Conservation (phyloP, 2,888 invertebrate genomes). For the Carpatolechia fugitivella region DNA sequence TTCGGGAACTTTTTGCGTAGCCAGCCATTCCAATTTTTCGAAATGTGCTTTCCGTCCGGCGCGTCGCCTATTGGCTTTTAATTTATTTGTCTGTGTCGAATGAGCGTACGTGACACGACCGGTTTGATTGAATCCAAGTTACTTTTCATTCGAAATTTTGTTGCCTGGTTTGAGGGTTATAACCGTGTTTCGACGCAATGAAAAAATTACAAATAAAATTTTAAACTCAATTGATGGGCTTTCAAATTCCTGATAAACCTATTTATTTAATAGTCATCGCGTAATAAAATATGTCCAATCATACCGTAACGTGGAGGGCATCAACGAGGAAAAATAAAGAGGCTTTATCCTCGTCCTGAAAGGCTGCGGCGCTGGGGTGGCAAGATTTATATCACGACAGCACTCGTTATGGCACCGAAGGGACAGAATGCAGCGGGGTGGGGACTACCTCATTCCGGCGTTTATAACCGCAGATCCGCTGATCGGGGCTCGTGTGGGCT, state of each 20-base stretch:
- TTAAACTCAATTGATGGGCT: background rate
- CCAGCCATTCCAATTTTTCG: constrained; percentile 49
- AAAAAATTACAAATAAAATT: background rate
- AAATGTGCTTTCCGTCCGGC: constrained; percentile 41
- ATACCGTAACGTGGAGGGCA: constrained; percentile 60
- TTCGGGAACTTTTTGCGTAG: constrained; percentile 42
- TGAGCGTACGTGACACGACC: constrained; percentile 26
- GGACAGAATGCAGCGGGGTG: constrained; percentile 70
- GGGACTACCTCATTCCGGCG: constrained; percentile 30
- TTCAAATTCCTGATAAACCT: constrained; percentile 1
- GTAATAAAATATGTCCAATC: constrained; percentile 61
- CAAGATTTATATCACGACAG: constrained; percentile 75
- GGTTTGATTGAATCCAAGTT: constrained; percentile 35
- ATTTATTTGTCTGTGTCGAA: constrained; percentile 60
- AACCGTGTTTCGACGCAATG: background rate
- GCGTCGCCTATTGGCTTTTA: constrained; percentile 54
- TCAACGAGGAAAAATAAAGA: constrained; percentile 71
- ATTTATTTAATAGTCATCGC: constrained; percentile 36
- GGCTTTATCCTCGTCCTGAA: constrained; percentile 67
- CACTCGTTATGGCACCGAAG: constrained; percentile 70
- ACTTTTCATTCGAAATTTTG: constrained; percentile 9
- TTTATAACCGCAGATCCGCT: constrained; percentile 62
- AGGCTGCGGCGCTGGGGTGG: constrained; percentile 65
- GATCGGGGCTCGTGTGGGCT: constrained; percentile 51
- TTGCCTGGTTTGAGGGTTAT: background rate